Evolutionary conservation across 2,113 vertebrate species (phyloP).

Genomic region (Psammodynastes pulverulentus): DNA sequence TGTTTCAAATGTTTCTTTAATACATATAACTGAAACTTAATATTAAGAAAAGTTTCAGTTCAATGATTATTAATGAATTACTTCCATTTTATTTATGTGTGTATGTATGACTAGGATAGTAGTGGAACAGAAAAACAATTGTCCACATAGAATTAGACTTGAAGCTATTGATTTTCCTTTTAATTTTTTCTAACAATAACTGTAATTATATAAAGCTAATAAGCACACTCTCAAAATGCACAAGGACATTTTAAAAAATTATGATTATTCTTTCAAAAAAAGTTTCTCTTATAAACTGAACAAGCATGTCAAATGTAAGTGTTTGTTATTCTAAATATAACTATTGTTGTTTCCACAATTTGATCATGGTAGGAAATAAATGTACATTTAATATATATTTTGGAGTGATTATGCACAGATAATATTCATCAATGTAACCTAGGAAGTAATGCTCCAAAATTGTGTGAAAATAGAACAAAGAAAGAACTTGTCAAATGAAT

Average conservation of each 20-base stretch:
- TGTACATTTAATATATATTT: constrained; percentile 30
- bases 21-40: neutral
- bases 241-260: neutral
- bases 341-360: constrained; percentile 6
- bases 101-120: neutral
- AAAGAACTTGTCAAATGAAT: constrained; percentile 68
- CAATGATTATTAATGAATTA: accelerated
- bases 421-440: constrained; percentile 31
- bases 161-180: neutral
- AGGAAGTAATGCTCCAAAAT: constrained; percentile 38
- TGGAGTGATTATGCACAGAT: constrained; percentile 35
- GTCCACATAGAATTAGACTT: neutral
- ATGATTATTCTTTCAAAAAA: neutral
- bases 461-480: constrained; percentile 57
- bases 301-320: neutral
- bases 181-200: neutral
- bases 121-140: neutral
- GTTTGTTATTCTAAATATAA: neutral
- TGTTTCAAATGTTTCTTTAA: neutral
- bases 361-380: neutral
- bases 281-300: neutral
- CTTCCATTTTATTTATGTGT: neutral
- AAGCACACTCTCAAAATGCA: neutral
- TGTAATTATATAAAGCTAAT: neutral
- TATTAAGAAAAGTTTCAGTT: neutral